Evolutionary conservation across 2,888 invertebrate genomes (phyloP), one percentile per base, ranked within the genome.

Genomic region (Tortrix viridana): DNA sequence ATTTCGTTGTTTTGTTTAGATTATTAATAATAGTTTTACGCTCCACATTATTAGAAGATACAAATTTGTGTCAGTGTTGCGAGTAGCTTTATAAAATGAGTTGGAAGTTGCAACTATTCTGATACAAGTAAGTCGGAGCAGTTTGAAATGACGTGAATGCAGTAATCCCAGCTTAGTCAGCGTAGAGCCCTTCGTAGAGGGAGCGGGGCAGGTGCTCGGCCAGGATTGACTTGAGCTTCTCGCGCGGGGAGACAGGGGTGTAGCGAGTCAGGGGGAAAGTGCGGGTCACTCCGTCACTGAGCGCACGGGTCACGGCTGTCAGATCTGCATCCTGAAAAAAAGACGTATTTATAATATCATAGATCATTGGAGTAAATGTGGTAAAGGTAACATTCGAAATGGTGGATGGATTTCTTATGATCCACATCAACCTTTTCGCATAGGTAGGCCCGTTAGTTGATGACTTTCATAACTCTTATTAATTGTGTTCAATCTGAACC

Each of bases 251-350:
- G 47, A 97, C 96, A 1, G 97, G 96, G 3, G 96, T 96, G 89
- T 97, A 97, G 86, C 96, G 95, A 20, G 95, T 92, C 86, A 97
- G 93, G 19, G 97, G 97, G 92, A 97, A 97, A 60, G 97, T 96
- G 76, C 96, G 95, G 53, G 95, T 94, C 50, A 96, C 95, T 60
- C 96, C 94, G 81, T 97, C 96, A 66, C 95, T 95, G 69, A 97
- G 92, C 26, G 96, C 94, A 67, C 95, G 94, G 55, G 96, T 93
- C 69, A 96, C 95, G 43, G 96, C 95, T 65, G 95, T 94, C 77
- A 97, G 89, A 83, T 97, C 96, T 23, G 95, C 94, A 71, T 96
- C 95, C 96, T 96, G 84, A 26, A 75, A 80, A 72, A 56, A 74
- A n/a, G n/a, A n/a, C n/a, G n/a, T n/a, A n/a, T n/a, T n/a, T n/a